These are phyloP conservation scores for Lynx canadensis DNA, from an alignment of 2,113 vertebrate genomes.

Conservation along the genomic window DNA sequence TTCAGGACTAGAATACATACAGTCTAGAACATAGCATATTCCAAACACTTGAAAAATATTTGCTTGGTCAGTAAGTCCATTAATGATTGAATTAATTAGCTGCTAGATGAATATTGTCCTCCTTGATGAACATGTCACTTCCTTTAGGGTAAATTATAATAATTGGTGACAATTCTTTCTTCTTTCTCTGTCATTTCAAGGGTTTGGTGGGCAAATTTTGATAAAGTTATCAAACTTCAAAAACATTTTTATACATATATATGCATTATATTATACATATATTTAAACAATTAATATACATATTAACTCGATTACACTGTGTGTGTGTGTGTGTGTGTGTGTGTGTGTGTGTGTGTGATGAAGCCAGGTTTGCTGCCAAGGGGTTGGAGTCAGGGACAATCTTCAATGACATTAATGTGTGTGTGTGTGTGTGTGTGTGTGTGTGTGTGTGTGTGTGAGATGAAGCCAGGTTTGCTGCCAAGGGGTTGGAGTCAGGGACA, in stretches of 20 bases:
- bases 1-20: not conserved
- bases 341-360: not conserved
- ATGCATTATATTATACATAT: not conserved
- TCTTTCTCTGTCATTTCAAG: not conserved
- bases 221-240: not conserved
- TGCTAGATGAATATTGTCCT: not conserved
- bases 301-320: not conserved
- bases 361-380: conserved; percentile 86
- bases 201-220: not conserved
- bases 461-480: conserved; percentile 84
- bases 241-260: not conserved
- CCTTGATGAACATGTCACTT: not conserved
- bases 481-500: conserved; percentile 90
- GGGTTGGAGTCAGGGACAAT: conserved; percentile 89
- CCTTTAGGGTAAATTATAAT: not conserved
- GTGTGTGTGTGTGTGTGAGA: no score
- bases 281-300: not conserved
- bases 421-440: not conserved
- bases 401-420: conserved; percentile 89
- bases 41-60: not conserved
- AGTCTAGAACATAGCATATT: not conserved
- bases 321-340: not conserved
- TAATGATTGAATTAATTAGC: not conserved
- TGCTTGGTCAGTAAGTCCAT: not conserved
- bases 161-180: not conserved